A percentile compares a stretch with the other conserved stretches of the same genome.
phyloP scores from a whole-genome alignment of 2,113 vertebrate genomes.

The Podarcis raffonei region DNA sequence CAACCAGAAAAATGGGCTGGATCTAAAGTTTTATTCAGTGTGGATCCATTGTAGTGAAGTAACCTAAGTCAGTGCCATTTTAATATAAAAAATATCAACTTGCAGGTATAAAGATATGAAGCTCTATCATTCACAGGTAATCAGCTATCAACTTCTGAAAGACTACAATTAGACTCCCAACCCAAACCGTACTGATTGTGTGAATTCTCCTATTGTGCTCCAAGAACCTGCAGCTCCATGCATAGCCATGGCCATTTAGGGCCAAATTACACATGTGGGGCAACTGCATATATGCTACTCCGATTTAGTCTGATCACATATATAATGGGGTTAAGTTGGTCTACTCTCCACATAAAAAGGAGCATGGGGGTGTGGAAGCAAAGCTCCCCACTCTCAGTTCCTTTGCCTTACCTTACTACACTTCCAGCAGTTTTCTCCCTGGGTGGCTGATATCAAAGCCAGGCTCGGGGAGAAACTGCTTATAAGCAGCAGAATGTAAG shows the following conservation, averaged over 20 bases:
- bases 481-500: neutral
- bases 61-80: too few species aligned
- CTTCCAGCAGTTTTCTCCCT: neutral
- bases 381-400: neutral
- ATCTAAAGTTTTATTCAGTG: neutral
- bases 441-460: neutral
- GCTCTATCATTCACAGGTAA: neutral
- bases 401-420: neutral
- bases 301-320: neutral
- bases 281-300: neutral
- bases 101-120: neutral
- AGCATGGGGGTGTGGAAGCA: neutral
- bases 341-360: neutral
- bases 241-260: neutral
- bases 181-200: neutral
- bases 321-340: neutral
- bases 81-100: too few species aligned
- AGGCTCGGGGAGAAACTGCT: neutral
- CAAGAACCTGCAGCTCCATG: neutral
- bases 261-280: neutral
- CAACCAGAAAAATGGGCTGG: neutral
- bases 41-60: too few species aligned
- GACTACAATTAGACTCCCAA: neutral
- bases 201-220: neutral
- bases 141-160: neutral